A percentile compares a stretch with the other conserved stretches of the same genome.
Conservation (phyloP, 2,113 vertebrate genomes). For the Guaruba guarouba region DNA sequence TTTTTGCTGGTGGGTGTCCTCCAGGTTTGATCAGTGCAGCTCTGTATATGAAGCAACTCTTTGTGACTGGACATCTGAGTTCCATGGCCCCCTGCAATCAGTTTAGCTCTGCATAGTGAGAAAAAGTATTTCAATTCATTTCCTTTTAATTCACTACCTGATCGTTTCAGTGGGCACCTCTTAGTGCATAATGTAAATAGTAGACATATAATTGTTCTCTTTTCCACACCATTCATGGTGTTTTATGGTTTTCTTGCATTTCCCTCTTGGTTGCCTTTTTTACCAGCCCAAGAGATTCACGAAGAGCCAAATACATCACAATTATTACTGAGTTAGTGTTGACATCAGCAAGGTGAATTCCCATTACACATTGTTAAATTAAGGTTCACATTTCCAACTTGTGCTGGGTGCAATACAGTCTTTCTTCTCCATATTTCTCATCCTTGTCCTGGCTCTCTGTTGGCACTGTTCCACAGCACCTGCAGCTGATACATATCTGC, state of each 20-base stretch:
- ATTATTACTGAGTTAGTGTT: neutral
- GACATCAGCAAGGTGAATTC: neutral
- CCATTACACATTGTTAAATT: neutral
- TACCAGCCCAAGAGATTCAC: neutral
- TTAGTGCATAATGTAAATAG: neutral
- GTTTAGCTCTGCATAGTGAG: neutral
- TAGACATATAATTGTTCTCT: neutral
- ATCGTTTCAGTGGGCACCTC: neutral
- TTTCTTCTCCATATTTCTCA: neutral
- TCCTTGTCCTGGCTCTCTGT: neutral
- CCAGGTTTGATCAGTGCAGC: neutral
- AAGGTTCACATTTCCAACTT: neutral
- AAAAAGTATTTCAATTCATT: neutral
- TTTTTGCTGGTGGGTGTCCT: neutral
- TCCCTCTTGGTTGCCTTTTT: neutral
- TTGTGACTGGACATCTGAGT: neutral
- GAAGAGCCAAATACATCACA: neutral
- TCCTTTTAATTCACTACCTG: neutral
- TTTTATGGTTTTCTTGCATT: neutral
- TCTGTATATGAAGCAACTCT: neutral
- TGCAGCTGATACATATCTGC: neutral
- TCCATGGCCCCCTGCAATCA: neutral
- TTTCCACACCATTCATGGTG: neutral
- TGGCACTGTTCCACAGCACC: neutral
- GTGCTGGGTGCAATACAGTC: neutral